Evolutionary conservation across 2,113 vertebrate species (phyloP), one percentile per base, ranked within the genome.

Genomic region (Kryptolebias marmoratus): DNA sequence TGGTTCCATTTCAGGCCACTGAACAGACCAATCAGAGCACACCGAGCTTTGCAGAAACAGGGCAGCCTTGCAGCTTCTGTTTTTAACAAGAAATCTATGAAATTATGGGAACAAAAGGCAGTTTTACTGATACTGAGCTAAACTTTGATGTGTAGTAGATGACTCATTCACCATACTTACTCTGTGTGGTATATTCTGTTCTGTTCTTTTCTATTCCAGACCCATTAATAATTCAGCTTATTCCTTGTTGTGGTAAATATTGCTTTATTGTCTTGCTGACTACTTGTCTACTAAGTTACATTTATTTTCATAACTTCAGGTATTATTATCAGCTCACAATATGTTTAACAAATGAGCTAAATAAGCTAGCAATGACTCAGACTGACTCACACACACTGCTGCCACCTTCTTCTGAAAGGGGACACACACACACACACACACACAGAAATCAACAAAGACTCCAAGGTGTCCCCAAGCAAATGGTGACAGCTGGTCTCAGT

Each of bases 381-480:
- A 84, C 49, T 83, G 78, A 87, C 62, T 87, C 67, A 69, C 12
- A 6, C 16, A 69, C 18, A 11, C 16, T 16, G 31, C 12, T n/a
- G 49, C 32, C 28, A 13, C 65, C 30, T 47, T 57, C 27, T 45
- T 45, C 11, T 45, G n/a, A 45, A 61, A 14, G 36, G 27, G 2
- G 32, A 70, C 50, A 60, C 57, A 52, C 61, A 45, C 66, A 69
- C 30, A 67, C 62, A 27, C 64, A 49, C 67, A 65, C 62, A 42
- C 18, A 49, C 53, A 69, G 68, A 54, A 27, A 69, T 65, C 67
- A 14, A 79, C 65, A 85, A 85, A 86, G 75, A 71, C 32, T 44
- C 63, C 11, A 56, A 70, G 42, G 63, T 77, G 75, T 84, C 85
- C 82, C 45, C 63, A 66, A 84, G 84, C 72, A 75, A 87, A 86